Evolutionary conservation across 2,888 invertebrate genomes (phyloP), one percentile per base, ranked within the genome.

Genomic region (Hipparchia semele): DNA sequence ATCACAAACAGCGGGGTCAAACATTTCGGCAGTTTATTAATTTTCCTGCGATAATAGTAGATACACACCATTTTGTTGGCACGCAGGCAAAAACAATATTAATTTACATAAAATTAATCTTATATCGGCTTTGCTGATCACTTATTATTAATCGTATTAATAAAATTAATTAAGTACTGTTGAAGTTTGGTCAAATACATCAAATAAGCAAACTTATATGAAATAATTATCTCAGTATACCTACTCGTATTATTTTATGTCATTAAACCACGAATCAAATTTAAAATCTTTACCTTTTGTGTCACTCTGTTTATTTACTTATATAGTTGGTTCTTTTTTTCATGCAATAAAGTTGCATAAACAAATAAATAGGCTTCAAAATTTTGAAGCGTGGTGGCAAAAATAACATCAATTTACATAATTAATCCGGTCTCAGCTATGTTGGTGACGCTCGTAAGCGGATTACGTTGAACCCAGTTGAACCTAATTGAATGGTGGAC

Each of bases 61-160:
- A n/a, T n/a, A 45, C 10, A 33, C 60, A 53, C 33, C 66, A 62
- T 62, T 70, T 70, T 70, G 67, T 46, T 45, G 70, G 54, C 59
- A 33, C 51, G 9, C 9, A 13, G 64, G 82, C 80, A 83, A 84
- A 82, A 87, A 86, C 83, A 86, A 83, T 81, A 84, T 81, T 82
- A 87, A 89, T 90, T 89, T 87, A 82, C 88, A 89, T 90, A 88
- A 56, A 49, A 90, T 90, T 86, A 90, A 89, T 89, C 86, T 81
- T 79, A n/a, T 68, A 59, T 60, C 68, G 9, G 68, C n/a, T 68
- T 8, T 60, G 23, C 12, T 51, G 60, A 60, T 69, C 53, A 61
- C 33, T 53, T 68, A 59, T 68, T 23, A 23, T 23, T 23, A 23
- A 23, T 23, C 1, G 67, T 9, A 23, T 13, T 49, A 51, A 59